Percentiles rank a stretch among this genome's conserved stretches.
Evolutionary conservation across 2,113 vertebrate genomes (phyloP).

Genomic region (Verasper variegatus): DNA sequence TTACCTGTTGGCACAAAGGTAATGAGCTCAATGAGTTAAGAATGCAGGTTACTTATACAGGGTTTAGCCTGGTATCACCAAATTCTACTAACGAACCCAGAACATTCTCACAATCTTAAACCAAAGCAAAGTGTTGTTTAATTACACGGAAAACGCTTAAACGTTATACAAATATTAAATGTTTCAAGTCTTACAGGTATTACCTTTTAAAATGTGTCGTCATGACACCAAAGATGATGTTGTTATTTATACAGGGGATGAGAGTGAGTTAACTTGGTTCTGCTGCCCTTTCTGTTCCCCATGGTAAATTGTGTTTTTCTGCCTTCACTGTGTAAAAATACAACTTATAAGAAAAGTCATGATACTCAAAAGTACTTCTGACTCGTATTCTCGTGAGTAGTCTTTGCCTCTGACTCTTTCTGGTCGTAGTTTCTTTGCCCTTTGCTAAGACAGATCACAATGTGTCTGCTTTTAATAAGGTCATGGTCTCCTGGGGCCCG

Average conservation of each 20-base stretch:
- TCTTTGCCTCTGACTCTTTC: slow-evolving; percentile 19
- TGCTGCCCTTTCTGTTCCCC: neutral
- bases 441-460: slow-evolving; percentile 48
- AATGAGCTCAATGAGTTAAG: no score
- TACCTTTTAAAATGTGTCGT: neutral
- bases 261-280: neutral
- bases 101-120: no score
- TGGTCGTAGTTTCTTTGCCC: slow-evolving; percentile 36
- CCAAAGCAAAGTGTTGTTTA: no score
- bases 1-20: no score
- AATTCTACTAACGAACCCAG: no score
- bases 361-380: slow-evolving; percentile 15
- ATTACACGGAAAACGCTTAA: no score
- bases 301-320: neutral
- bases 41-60: no score
- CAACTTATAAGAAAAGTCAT: slow-evolving; percentile 27
- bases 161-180: no score
- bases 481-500: slow-evolving; percentile 94
- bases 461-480: slow-evolving; percentile 81
- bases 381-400: neutral
- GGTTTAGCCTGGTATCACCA: no score
- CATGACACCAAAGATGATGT: neutral
- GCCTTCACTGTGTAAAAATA: neutral
- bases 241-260: neutral
- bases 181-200: neutral